Evolutionary conservation across 2,113 vertebrate genomes (phyloP), one percentile per base, ranked within the genome.

Genomic region (Malurus elegans): DNA sequence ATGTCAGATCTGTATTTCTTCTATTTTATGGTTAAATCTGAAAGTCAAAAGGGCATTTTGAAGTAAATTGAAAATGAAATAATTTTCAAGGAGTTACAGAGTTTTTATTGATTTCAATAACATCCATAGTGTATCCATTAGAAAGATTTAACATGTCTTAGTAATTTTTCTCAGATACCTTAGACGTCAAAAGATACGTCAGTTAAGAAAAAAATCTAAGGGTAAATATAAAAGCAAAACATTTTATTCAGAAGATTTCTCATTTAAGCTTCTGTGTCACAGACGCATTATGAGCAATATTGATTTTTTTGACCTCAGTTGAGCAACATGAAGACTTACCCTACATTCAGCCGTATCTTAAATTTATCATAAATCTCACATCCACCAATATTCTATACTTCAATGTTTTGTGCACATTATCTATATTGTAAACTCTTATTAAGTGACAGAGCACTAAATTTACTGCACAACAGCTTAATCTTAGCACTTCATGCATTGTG

Each of bases 381-480:
- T 71, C 50, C 97, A 95, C 18, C 96, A 14, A 97, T 98, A 98
- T 90, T 96, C 69, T 91, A 21, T 95, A 97, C 96, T 93, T 93
- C 75, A 95, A 88, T 95, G 36, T 88, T 97, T 95, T 95, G 79
- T 96, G 81, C 71, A 82, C 93, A 96, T 97, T 97, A 97, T n/a
- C 75, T 96, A 53, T 92, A 97, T 90, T 96, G 56, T 96, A 94
- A 98, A 97, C 97, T 96, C 90, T 96, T 96, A 89, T 81, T 92
- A 90, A 83, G 78, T 96, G 96, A 91, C 91, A 97, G 75, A 92
- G 14, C 72, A 66, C 74, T 97, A 84, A 92, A 96, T 97, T 96
- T 97, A 89, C 96, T 88, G 69, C 60, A 92, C 38, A 92, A 72
- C 48, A 42, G 28, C 86, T 96, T 96, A 81, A 93, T 97, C 93